phyloP scores from a whole-genome alignment of 2,797 vertebrate genomes.

The Premnoplex brunnescens region DNA sequence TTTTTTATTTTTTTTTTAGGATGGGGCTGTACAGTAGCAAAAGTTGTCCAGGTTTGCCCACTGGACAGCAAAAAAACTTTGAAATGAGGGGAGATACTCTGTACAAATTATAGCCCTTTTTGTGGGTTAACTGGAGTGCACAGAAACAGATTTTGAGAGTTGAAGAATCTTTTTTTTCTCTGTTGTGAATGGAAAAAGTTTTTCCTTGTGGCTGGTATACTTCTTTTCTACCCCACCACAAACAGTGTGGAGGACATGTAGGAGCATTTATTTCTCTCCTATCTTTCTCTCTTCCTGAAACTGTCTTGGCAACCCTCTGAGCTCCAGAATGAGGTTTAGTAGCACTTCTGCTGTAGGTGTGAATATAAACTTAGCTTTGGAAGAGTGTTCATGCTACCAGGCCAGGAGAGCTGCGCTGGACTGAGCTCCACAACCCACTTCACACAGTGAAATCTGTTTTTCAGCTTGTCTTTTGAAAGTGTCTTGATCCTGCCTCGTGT shows the following conservation, averaged over 20 bases:
- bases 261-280: background rate
- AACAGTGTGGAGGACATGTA: accelerated
- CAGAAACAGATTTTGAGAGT: background rate
- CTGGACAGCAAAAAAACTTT: background rate
- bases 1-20: background rate
- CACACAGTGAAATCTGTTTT: background rate
- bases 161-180: background rate
- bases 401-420: background rate
- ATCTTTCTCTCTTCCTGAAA: background rate
- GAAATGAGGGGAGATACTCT: background rate
- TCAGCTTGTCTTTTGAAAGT: background rate
- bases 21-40: background rate
- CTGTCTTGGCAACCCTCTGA: background rate
- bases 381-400: background rate
- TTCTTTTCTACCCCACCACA: background rate
- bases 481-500: background rate
- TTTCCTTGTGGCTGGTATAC: background rate
- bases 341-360: background rate
- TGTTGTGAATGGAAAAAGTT: background rate
- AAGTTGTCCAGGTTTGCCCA: background rate
- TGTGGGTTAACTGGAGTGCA: background rate
- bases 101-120: accelerated
- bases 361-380: background rate
- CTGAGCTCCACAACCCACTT: background rate
- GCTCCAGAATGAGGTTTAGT: background rate